Percentiles rank a stretch among this genome's conserved stretches.
phyloP scores from a whole-genome alignment of 2,113 vertebrate species.

The Patagioenas fasciata region DNA sequence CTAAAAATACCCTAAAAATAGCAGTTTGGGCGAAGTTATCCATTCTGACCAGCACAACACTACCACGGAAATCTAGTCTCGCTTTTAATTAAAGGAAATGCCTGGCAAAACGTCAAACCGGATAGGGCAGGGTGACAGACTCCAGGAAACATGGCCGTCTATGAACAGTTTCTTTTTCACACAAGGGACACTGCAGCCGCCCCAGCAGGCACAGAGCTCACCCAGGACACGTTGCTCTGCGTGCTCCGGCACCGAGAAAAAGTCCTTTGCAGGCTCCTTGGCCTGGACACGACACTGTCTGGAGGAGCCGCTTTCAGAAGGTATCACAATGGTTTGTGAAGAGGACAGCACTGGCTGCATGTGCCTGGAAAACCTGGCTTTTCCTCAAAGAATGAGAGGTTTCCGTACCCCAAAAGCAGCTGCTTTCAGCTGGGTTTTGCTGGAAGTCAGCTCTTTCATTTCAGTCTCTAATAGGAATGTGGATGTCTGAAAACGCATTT shows the following conservation, averaged over 20 bases:
- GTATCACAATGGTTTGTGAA: rapidly evolving
- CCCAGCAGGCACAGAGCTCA: background rate
- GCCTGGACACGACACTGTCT: background rate
- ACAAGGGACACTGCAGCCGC: background rate
- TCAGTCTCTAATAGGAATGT: background rate
- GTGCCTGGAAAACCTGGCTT: background rate
- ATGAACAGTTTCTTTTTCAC: background rate
- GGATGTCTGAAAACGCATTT: background rate
- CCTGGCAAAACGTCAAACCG: background rate
- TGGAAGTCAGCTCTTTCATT: background rate
- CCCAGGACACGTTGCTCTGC: background rate
- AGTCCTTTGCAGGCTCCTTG: background rate
- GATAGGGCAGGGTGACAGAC: background rate
- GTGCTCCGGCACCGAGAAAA: background rate
- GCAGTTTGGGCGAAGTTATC: background rate
- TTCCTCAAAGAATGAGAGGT: background rate
- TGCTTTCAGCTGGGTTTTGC: background rate
- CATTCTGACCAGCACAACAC: background rate
- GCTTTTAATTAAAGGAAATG: background rate
- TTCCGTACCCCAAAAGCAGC: background rate
- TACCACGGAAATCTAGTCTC: background rate
- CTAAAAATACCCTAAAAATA: background rate
- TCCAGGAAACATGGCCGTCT: background rate
- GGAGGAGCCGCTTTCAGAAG: background rate
- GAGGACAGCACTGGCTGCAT: rapidly evolving